Evolutionary conservation across 2,113 vertebrate genomes (phyloP), one percentile per base, ranked within the genome.

Genomic region (Felis chaus): DNA sequence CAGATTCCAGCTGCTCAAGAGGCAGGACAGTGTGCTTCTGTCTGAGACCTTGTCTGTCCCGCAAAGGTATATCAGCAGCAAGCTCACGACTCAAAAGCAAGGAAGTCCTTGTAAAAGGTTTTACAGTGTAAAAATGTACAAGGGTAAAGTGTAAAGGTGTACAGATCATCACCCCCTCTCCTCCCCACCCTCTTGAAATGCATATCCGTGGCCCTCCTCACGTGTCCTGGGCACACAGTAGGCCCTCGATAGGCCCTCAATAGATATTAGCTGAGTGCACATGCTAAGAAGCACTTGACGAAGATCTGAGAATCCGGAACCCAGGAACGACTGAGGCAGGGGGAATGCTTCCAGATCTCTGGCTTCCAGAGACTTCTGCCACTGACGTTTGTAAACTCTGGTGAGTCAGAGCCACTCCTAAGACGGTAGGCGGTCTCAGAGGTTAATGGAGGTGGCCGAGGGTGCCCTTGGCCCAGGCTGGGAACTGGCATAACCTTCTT

Each of bases 381-480:
- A 18, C 33, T 50, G 68, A 66, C 5, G 7, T 36, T n/a, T 7
- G 13, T 68, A 63, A 84, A 66, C 29, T 39, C 66, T 1, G 1
- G n/a, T 39, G 78, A 87, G 53, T 94, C 61, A 91, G 11, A 93
- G 57, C n/a, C 65, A 41, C 27, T 36, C 27, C 82, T 83, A 4
- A n/a, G 25, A 13, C 0, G 7, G 25, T 1, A 9, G 4, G 14
- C 94, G n/a, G 68, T 39, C 90, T 84, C 85, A 66, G 81, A 96
- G 76, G 55, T 39, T 73, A 80, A 79, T 2, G 15, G 89, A 92
- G 69, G 57, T 5, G 15, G 79, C n/a, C 14, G 63, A n/a, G 61
- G 79, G 45, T 63, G 91, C 41, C 78, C 97, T 82, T 82, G 81
- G 88, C 66, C n/a, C 68, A 65, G 29, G 73, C 41, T 71, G 80